Percentiles rank a stretch among this genome's conserved stretches.
Evolutionary conservation across 2,888 invertebrate species (phyloP).

Genomic region (Callinectes sapidus): DNA sequence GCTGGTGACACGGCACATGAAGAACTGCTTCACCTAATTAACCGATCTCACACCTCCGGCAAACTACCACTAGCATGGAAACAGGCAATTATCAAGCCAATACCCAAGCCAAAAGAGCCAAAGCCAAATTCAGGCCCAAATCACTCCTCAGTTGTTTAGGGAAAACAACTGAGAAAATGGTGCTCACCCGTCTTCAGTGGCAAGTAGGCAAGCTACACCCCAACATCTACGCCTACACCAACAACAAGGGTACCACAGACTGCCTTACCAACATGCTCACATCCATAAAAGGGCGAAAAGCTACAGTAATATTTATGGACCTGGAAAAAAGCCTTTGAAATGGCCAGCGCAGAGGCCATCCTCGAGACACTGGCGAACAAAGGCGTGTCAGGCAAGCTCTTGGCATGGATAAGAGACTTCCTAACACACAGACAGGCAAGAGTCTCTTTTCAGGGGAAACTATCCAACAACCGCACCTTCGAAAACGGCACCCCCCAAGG

Average conservation of each 20-base stretch:
- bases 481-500: background rate
- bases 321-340: constrained; percentile 28
- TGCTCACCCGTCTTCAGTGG: background rate
- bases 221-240: background rate
- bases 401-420: background rate
- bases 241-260: background rate
- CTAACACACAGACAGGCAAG: background rate
- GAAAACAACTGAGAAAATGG: constrained; percentile 29
- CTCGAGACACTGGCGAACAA: background rate
- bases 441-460: background rate
- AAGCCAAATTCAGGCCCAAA: background rate
- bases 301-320: background rate
- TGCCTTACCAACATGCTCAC: background rate
- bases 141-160: constrained; percentile 29
- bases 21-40: background rate
- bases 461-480: too few relatives aligned
- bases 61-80: background rate
- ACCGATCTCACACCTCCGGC: background rate
- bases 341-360: background rate
- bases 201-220: background rate
- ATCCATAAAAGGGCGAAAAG: background rate
- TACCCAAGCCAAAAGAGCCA: background rate
- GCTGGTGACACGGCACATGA: background rate
- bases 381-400: background rate
- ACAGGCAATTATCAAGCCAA: background rate